Evolutionary conservation across 2,888 invertebrate species (phyloP).

Genomic region (Aromia moschata): DNA sequence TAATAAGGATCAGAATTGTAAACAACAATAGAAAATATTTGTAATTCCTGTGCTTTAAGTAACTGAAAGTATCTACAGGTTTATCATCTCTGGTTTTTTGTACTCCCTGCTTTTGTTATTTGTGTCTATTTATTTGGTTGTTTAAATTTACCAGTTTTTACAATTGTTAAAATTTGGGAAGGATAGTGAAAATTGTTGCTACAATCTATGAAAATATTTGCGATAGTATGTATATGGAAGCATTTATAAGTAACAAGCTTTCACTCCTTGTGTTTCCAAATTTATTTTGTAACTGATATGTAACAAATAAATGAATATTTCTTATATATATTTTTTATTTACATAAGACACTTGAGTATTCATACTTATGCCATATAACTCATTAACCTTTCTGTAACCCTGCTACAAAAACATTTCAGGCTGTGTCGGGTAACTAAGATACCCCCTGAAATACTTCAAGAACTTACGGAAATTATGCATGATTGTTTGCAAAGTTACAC

Average conservation of each 20-base stretch:
- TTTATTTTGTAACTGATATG: constrained; percentile 36
- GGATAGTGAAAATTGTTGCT: constrained; percentile 26
- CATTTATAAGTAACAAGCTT: constrained; percentile 20
- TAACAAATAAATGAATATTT: constrained; percentile 18
- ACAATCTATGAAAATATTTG: constrained; percentile 21
- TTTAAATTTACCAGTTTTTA: constrained; percentile 25
- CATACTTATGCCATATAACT: no score
- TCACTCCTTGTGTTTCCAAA: constrained; percentile 31
- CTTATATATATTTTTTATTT: constrained; percentile 3
- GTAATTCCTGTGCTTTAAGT: constrained; percentile 27
- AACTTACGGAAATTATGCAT: no score
- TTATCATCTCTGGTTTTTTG: constrained; percentile 23
- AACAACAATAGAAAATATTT: constrained; percentile 55
- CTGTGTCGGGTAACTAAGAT: no score
- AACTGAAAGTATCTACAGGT: constrained; percentile 21
- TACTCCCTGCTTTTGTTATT: constrained; percentile 24
- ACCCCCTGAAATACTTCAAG: no score
- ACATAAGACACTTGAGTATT: no score
- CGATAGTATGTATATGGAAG: constrained; percentile 4
- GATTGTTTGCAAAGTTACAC: no score
- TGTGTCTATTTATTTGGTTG: constrained; percentile 26
- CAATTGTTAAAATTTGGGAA: constrained; percentile 22
- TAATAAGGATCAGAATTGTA: constrained; percentile 59
- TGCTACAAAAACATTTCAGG: no score
- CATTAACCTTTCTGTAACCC: no score